These are phyloP conservation scores for Hemistola chrysoprasaria DNA, from an alignment of 2,888 invertebrate genomes.

Conservation along the genomic window DNA sequence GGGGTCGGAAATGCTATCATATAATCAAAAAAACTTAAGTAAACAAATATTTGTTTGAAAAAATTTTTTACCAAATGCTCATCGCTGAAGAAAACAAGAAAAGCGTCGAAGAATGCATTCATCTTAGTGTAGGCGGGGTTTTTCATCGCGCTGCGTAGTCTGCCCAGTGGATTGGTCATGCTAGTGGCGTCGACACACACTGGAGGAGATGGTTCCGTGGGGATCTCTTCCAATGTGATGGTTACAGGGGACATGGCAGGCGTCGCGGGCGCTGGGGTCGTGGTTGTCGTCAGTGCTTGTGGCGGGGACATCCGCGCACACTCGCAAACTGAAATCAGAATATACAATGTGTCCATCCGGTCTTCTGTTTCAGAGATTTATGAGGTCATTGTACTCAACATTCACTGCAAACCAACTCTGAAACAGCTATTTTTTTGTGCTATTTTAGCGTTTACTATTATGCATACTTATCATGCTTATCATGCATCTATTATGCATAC, in stretches of 20 bases:
- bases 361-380: too few relatives aligned
- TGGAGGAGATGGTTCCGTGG: constrained; percentile 40
- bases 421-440: too few relatives aligned
- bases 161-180: constrained; percentile 49
- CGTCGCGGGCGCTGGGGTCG: constrained; percentile 33
- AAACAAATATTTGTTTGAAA: too few relatives aligned
- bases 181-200: constrained; percentile 54
- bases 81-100: constrained; percentile 89
- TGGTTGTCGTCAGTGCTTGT: constrained; percentile 31
- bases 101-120: constrained; percentile 83
- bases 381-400: too few relatives aligned
- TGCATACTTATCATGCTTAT: too few relatives aligned
- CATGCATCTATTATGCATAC: too few relatives aligned
- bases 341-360: background rate
- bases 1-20: too few relatives aligned
- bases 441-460: too few relatives aligned
- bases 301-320: constrained; percentile 42
- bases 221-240: constrained; percentile 46
- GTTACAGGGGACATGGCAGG: constrained; percentile 38
- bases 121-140: constrained; percentile 58
- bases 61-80: constrained; percentile 86
- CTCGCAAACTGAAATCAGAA: constrained; percentile 49
- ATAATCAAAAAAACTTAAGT: too few relatives aligned
- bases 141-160: constrained; percentile 78
- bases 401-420: too few relatives aligned